Conservation (phyloP, 1,140 invertebrate species). For the Cotesia typhae region DNA sequence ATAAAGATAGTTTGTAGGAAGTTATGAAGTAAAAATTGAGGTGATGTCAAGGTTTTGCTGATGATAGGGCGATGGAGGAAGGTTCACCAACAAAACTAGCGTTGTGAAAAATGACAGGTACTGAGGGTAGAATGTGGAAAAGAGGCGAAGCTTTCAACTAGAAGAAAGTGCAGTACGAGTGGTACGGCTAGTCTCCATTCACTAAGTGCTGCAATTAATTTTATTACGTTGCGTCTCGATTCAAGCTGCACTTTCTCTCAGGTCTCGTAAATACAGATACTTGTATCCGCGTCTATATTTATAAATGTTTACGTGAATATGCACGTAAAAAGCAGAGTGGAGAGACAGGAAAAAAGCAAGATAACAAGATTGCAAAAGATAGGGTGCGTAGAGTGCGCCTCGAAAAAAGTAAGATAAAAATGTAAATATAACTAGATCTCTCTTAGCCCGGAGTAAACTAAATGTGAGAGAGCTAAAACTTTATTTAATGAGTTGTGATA, state of each 20-base stretch:
- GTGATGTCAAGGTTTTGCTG: too few relatives aligned
- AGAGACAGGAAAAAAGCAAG: too few relatives aligned
- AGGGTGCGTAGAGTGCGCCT: too few relatives aligned
- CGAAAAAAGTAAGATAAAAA: background rate
- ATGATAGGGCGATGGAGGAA: too few relatives aligned
- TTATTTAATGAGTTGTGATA: slow-evolving; percentile 23
- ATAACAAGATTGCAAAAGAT: too few relatives aligned
- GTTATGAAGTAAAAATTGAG: too few relatives aligned
- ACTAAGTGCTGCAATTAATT: slow-evolving; percentile 39
- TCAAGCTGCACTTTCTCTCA: slow-evolving; percentile 13
- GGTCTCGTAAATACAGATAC: background rate
- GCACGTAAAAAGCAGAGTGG: too few relatives aligned
- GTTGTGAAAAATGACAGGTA: slow-evolving; percentile 5
- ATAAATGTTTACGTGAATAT: too few relatives aligned
- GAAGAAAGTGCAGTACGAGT: background rate
- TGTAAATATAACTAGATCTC: slow-evolving; percentile 3
- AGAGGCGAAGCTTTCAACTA: too few relatives aligned
- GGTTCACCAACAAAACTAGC: background rate
- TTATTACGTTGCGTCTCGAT: slow-evolving; percentile 35
- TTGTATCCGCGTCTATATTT: too few relatives aligned
- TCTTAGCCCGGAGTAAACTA: too few relatives aligned
- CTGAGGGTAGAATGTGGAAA: background rate
- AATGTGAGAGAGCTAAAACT: slow-evolving; percentile 5
- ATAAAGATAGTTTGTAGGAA: too few relatives aligned
- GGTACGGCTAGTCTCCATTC: background rate